Evolutionary conservation across 2,797 vertebrate genomes (phyloP), one percentile per base, ranked within the genome.

Genomic region (Gymnothorax reevesii): DNA sequence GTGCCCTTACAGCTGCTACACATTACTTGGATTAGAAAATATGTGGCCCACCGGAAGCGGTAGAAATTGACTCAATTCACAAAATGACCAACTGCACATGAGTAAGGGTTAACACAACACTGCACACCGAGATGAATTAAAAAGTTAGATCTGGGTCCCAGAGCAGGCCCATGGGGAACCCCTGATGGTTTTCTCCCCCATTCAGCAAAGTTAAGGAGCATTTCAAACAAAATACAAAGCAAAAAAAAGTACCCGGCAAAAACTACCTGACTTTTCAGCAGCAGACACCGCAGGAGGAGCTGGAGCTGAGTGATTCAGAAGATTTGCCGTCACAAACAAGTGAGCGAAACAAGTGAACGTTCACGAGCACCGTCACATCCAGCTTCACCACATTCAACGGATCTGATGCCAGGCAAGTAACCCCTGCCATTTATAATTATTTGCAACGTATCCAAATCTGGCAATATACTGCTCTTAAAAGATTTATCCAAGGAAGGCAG

Each of bases 231-330:
- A 66, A 7, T 33, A 33, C 57, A 9, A 49, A 22, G 4, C 27
- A 57, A 49, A 54, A n/a, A 7, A 25, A 54, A 57, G 15, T 20
- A 25, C 64, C 73, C 33, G 83, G 55, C 66, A 27, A 22, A 9
- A 87, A 83, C 64, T 88, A 88, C 87, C 87, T 88, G 87, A 64
- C 87, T 75, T 85, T 66, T 83, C 79, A 83, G 79, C 77, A 84
- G 91, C 0, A 0, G 90, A 88, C 57, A 57, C 22, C 86, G 92
- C 0, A 77, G 92, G 80, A 84, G 87, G 87, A 87, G 92, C 90
- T 83, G 89, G 89, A 85, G 92, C 92, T 22, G 27, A 1, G 80
- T 73, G 57, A 83, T 85, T 83, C 57, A 66, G 66, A 85, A 64
- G 79, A 85, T 85, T 82, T 12, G 85, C 77, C 83, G 49, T 87